phyloP scores from a whole-genome alignment of 2,113 vertebrate genomes.

The Axis porcinus region DNA sequence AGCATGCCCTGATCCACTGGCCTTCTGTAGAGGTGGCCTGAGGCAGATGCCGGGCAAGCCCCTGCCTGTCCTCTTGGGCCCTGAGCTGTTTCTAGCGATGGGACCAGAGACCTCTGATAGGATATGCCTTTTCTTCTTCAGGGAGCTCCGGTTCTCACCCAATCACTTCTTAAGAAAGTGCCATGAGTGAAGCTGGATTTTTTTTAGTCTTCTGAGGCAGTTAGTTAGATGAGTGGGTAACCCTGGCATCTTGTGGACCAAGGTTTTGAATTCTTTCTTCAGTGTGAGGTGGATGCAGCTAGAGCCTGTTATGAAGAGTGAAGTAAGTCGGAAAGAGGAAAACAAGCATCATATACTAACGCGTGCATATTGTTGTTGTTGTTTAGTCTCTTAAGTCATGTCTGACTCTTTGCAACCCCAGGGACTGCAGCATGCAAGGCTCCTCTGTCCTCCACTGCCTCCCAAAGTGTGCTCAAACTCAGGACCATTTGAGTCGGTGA shows the following conservation, averaged over 20 bases:
- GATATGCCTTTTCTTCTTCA: background rate
- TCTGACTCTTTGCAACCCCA: background rate
- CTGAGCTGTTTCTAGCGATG: accelerated
- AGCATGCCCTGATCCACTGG: accelerated
- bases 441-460: background rate
- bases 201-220: background rate
- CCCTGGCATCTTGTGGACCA: too few species aligned
- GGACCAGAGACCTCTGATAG: accelerated
- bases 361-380: background rate
- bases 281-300: background rate
- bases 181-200: accelerated
- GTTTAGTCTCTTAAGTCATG: background rate
- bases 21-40: accelerated
- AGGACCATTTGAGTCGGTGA: background rate
- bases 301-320: background rate
- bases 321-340: background rate
- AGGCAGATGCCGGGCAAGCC: background rate
- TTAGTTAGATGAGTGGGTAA: background rate
- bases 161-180: background rate
- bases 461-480: background rate
- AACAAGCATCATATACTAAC: background rate
- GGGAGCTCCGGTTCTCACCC: background rate
- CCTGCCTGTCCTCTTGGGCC: background rate
- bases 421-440: background rate
- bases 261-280: background rate